Evolutionary conservation across 2,797 vertebrate genomes (phyloP).

Genomic region (Phrynocephalus vlangalii): DNA sequence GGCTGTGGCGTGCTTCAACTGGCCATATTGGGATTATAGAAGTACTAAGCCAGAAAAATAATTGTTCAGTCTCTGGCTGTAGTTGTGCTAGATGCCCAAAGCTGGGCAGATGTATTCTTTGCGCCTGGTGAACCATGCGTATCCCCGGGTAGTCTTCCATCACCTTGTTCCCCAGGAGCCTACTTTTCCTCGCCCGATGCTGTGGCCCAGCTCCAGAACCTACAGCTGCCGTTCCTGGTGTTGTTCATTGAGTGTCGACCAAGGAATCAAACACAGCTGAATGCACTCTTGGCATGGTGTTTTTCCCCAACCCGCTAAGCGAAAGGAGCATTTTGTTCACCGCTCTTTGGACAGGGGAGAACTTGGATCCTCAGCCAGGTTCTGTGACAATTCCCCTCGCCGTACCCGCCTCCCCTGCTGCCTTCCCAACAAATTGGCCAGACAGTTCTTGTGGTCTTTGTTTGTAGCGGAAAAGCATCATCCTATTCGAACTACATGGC

Average conservation of each 20-base stretch:
- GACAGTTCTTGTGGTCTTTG: not conserved
- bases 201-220: slow-evolving; percentile 67
- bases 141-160: slow-evolving; percentile 66
- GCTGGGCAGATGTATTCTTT: slow-evolving; percentile 21
- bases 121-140: slow-evolving; percentile 62
- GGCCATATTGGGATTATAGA: too few species aligned
- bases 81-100: not conserved
- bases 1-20: too few species aligned
- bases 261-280: slow-evolving; percentile 76
- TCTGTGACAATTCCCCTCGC: slow-evolving; percentile 46
- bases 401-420: slow-evolving; percentile 26
- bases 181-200: slow-evolving; percentile 45
- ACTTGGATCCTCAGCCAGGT: slow-evolving; percentile 68
- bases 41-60: too few species aligned
- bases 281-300: slow-evolving; percentile 72
- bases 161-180: slow-evolving; percentile 46
- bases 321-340: slow-evolving; percentile 67
- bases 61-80: too few species aligned
- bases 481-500: too few species aligned
- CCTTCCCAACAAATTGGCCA: not conserved
- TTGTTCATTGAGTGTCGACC: slow-evolving; percentile 71
- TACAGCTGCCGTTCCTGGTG: slow-evolving; percentile 73
- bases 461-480: not conserved
- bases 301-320: slow-evolving; percentile 33
- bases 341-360: slow-evolving; percentile 65